Evolutionary conservation across 2,113 vertebrate genomes (phyloP), one percentile per base, ranked within the genome.

Genomic region (Dascyllus trimaculatus): DNA sequence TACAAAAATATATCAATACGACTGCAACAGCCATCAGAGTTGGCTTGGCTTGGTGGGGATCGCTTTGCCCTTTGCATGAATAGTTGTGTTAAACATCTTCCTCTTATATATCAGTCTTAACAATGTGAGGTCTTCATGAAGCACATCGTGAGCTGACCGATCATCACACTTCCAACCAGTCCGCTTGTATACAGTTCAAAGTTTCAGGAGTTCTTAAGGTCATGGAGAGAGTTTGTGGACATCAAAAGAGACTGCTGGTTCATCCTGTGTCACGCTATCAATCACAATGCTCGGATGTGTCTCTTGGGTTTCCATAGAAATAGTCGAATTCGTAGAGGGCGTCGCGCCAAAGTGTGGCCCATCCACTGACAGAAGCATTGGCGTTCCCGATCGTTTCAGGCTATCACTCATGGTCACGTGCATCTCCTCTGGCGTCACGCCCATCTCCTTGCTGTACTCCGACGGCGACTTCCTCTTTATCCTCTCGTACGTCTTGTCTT

Each of bases 401-500:
- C 94, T 91, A 5, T 96, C 95, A 21, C 95, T 95, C 86, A 95
- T 94, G 4, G 95, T 95, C 43, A 94, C 89, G 38, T 95, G 95
- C 19, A 92, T 93, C 32, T 98, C 97, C 83, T 99, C 97, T 35
- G 96, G 95, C 1, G 96, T 97, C 79, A 95, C 94, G 14, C 95
- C 97, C 95, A 97, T 94, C 83, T 97, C 96, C 70, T 96, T 96
- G 88, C 95, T 96, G 52, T 95, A 94, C 73, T 96, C 96, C 0
- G 97, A 99, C 0, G 97, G 97, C 0, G 97, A 99, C 89, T 99
- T 99, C 26, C 95, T 95, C 87, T 96, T 98, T 92, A 99, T 99
- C 77, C 96, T 95, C 72, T 97, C 97, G 2, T 99, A 99, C 0
- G 95, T 93, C 84, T 96, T 97, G 84, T 98, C 97, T 85, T 94